Evolutionary conservation across 2,888 invertebrate genomes (phyloP), one percentile per base, ranked within the genome.

Genomic region (Euphydryas editha): DNA sequence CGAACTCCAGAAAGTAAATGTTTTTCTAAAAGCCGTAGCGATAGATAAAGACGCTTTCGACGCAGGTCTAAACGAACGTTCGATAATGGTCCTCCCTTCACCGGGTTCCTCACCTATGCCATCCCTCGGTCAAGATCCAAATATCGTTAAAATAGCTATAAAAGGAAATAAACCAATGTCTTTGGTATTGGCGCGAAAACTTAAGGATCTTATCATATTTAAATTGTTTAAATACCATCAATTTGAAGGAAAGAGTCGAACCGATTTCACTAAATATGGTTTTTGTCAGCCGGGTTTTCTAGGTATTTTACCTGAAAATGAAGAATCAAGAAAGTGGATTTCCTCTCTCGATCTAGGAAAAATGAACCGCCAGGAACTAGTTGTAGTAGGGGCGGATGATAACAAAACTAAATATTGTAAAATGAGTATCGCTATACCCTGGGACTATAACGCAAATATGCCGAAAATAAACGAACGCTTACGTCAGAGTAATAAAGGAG

Each of bases 31-130:
- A 77, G 83, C 87, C 0, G 80, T 82, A n/a, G 90, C 90, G 2
- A 84, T 91, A 1, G 91, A 92, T 63, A 90, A 90, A 64, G 79
- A 87, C 51, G 81, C 81, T 0, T 92, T 90, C 73, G 90, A 91
- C 59, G 76, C 78, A 4, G 91, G 91, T 0, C 71, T 91, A 7
- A 79, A 79, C 24, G 85, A 84, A 56, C 11, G 24, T 3, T 80
- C 84, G 0, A 46, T 78, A 0, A 70, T 75, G 11, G 69, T 83
- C n/a, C 46, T 73, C 1, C 70, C 75, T 0, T 80, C 81, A 4
- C 68, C 77, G 8, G 77, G 80, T 37, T 81, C 78, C 64, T 75
- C 75, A 0, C 79, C 82, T 0, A 87, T 91, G 84, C 86, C 91
- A 0, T 80, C 81, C 0, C 68, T 91, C 10, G 76, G 79, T 36